Evolutionary conservation across 2,888 invertebrate species (phyloP).

Genomic region (Lacanobia wlatinum): DNA sequence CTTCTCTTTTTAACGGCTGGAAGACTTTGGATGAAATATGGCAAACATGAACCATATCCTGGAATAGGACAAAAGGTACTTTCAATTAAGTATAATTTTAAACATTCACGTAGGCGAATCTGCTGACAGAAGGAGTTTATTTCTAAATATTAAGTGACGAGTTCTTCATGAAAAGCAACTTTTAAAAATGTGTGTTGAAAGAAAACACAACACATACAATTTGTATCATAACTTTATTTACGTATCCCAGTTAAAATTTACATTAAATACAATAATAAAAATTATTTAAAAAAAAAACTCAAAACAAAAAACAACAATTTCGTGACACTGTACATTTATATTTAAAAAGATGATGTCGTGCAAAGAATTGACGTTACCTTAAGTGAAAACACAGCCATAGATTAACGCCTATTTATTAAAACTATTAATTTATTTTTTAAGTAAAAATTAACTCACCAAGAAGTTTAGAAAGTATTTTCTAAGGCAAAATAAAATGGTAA

Average conservation of each 20-base stretch:
- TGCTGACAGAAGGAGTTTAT: too few relatives aligned
- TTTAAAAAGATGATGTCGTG: conserved; percentile 87
- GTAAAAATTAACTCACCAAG: conserved; percentile 72
- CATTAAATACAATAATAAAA: conserved; percentile 77
- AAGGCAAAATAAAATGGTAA: not conserved
- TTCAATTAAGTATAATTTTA: too few relatives aligned
- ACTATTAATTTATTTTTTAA: conserved; percentile 64
- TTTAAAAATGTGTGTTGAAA: not conserved
- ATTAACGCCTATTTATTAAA: conserved; percentile 81
- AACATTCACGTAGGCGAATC: too few relatives aligned
- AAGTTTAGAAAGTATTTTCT: conserved; percentile 63
- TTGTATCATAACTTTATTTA: conserved; percentile 86
- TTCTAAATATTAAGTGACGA: not conserved
- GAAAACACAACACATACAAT: conserved; percentile 38
- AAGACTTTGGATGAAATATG: too few relatives aligned
- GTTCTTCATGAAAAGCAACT: not conserved
- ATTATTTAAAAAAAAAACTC: conserved; percentile 66
- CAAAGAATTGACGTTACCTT: conserved; percentile 90
- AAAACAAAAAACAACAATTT: conserved; percentile 79
- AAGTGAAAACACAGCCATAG: conserved; percentile 90
- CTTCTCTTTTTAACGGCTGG: too few relatives aligned
- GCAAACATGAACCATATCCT: too few relatives aligned
- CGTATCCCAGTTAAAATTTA: conserved; percentile 86
- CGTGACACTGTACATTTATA: conserved; percentile 85
- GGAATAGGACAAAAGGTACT: too few relatives aligned